Base-by-base conservation (phyloP, 2,797 vertebrate genomes). In the Phataginus tetradactyla region DNA sequence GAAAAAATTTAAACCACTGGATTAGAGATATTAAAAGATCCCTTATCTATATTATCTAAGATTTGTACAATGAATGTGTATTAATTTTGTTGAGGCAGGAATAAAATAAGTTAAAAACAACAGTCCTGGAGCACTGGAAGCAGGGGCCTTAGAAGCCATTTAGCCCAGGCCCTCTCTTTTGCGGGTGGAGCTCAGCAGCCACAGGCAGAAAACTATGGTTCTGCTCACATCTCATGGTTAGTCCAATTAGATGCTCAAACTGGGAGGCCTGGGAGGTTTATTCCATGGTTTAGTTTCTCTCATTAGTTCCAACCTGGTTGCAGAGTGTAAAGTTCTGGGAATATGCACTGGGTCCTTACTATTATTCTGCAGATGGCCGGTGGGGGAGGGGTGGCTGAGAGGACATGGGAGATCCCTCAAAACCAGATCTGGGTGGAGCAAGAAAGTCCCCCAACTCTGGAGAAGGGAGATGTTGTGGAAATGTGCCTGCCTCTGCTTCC, bases 41-140 rank as follows among this genome's bases (percentile, higher is more conserved):
- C 94, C 88, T 90, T 42, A 34, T 51, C 45, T 66, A 7, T 51
- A 3, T 69, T 27, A 78, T 20, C 74, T 29, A 57, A 89, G 37
- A 94, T 72, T 59, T 69, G 32, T 32, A 83, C 57, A 64, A 51
- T 14, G n/a, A 53, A 10, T 32, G 7, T 42, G 13, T 32, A 45
- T 86, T 84, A 27, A 66, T 74, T 79, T 94, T 84, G 86, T 42
- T 42, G 69, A 92, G 15, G 34, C 25, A 83, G 90, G 55, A 69
- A 55, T n/a, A 25, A 32, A 55, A 42, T 69, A 75, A 55, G 55
- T 45, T 57, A 42, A n/a, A 92, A 87, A 61, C 63, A n/a, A 7
- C 3, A 53, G 27, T 34, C 53, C 85, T 66, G 25, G 66, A 15
- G 8, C 29, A 51, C 49, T 37, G 75, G 75, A 42, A 91, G 87